Base-by-base conservation (phyloP, 1,140 invertebrate genomes). In the Akabosia matsudoensis region DNA sequence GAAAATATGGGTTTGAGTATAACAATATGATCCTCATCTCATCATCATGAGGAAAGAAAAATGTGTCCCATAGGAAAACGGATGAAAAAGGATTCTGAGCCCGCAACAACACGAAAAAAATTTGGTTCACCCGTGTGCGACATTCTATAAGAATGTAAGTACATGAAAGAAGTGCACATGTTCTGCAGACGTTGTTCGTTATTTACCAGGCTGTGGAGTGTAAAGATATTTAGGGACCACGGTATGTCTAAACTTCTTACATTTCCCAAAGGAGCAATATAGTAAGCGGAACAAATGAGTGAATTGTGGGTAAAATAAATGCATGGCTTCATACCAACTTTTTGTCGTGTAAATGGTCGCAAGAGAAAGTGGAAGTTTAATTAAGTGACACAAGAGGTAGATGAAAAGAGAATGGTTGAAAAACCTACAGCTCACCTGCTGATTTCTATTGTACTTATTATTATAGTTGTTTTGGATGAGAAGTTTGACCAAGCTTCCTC, bases 401-500 rank as follows among this genome's bases (percentile, higher is more conserved):
- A n/a, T n/a, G n/a, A n/a, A 75, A 52, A 80, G 71, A 74, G 51
- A 24, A 22, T 61, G 67, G 83, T 84, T 73, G 79, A 82, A 3
- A 76, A 76, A 24, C 71, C 79, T 26, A 33, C 4, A n/a, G 13
- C 78, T 80, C 85, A 94, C 94, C 89, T 97, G 94, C 83, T 96
- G 93, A 82, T 90, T 90, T 76, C 88, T 85, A 86, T 93, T 93
- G 82, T 90, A 87, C 74, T 87, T 86, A 83, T 93, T 93, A 73
- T 85, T 84, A 84, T 95, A 91, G 79, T 95, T 94, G 82, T 91
- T 91, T 75, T 93, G 91, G 2, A 97, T 87, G 73, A 92, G 88
- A 10, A 98, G 85, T 84, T 96, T 96, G 0, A 97, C 86, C 84
- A 92, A 96, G 2, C 90, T 87, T 0, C 93, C 93, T 33, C 91